phyloP scores from a whole-genome alignment of 2,888 invertebrate species.

The Metacarcinus magister region DNA sequence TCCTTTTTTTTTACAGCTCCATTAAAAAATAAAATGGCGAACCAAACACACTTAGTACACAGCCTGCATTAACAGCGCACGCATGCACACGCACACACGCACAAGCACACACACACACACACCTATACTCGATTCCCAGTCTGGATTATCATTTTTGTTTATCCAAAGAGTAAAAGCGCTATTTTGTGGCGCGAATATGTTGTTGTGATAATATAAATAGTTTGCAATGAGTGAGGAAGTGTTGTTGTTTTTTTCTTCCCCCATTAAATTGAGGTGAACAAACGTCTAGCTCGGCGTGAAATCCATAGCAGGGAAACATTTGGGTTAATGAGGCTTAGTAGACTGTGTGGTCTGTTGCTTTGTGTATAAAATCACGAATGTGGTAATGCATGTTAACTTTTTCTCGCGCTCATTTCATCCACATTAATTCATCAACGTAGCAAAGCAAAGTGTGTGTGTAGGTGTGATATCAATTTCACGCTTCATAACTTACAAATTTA shows the following conservation, averaged over 20 bases:
- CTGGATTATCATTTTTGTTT: slow-evolving; percentile 40
- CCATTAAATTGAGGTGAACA: slow-evolving; percentile 4
- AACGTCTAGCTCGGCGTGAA: slow-evolving; percentile 38
- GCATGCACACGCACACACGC: neutral
- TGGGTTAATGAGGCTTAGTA: slow-evolving; percentile 8
- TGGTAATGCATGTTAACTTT: neutral
- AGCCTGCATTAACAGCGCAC: neutral
- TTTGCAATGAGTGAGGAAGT: neutral
- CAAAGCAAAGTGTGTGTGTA: neutral
- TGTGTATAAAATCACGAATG: neutral
- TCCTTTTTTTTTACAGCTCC: slow-evolving; percentile 51
- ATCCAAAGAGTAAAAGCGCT: neutral
- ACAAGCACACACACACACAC: slow-evolving; percentile 1
- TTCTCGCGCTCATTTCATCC: neutral
- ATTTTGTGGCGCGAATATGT: neutral
- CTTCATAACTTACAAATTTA: neutral
- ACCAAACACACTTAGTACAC: slow-evolving; percentile 44
- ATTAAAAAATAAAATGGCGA: slow-evolving; percentile 51
- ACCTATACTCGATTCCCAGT: neutral
- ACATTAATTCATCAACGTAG: neutral
- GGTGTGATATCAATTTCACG: neutral
- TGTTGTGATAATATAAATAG: neutral
- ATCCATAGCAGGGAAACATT: neutral
- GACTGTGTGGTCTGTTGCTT: neutral
- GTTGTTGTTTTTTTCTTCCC: neutral